Conservation (phyloP, 1,140 invertebrate species). For the Cyclina sinensis region DNA sequence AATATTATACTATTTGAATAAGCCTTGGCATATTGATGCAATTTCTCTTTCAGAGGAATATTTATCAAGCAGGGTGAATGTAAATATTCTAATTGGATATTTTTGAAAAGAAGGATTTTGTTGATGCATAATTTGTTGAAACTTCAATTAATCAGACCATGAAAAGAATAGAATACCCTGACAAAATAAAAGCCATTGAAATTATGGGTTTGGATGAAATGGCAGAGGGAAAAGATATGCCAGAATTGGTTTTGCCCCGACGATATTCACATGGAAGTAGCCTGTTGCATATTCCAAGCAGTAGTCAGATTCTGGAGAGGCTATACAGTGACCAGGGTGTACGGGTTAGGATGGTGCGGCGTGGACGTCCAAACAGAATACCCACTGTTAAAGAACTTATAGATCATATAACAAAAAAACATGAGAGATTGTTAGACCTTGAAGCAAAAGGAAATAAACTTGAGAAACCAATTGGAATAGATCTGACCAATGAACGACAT, state of each 20-base stretch:
- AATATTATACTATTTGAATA: background rate
- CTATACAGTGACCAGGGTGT: slow-evolving; percentile 75
- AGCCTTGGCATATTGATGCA: background rate
- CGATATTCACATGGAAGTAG: slow-evolving; percentile 14
- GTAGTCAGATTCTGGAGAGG: slow-evolving; percentile 68
- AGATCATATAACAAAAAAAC: slow-evolving; percentile 72
- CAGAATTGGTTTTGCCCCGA: background rate
- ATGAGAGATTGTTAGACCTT: slow-evolving; percentile 64
- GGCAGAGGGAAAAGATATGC: background rate
- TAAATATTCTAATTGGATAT: background rate
- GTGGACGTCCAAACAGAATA: slow-evolving; percentile 63
- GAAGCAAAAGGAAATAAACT: slow-evolving; percentile 59
- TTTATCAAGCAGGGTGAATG: background rate
- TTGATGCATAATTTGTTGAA: background rate
- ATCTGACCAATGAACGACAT: background rate
- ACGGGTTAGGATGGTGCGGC: slow-evolving; percentile 68
- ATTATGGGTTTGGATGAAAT: slow-evolving; percentile 21
- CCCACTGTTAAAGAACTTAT: slow-evolving; percentile 74
- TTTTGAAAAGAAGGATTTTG: background rate
- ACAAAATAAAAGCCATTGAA: slow-evolving; percentile 27
- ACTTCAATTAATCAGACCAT: background rate
- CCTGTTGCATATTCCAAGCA: slow-evolving; percentile 61
- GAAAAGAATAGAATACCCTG: slow-evolving; percentile 13
- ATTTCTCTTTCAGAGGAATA: background rate
- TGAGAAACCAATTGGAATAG: slow-evolving; percentile 4